Evolutionary conservation across 2,888 invertebrate genomes (phyloP).

Genomic region (Fragum sueziense): DNA sequence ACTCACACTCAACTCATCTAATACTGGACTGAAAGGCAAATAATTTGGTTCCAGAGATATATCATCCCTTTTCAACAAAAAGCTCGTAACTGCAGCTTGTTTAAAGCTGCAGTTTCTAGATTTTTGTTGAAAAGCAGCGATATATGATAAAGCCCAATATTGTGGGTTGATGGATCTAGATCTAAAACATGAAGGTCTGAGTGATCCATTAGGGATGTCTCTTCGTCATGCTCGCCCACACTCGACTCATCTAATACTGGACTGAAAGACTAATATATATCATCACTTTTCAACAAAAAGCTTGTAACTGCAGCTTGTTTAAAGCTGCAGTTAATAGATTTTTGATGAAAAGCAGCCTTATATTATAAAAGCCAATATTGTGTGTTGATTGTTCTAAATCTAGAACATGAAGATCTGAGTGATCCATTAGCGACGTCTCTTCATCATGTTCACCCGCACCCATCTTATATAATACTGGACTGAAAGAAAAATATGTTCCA

Average conservation of each 20-base stretch:
- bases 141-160: too few species aligned
- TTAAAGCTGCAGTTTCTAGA: too few species aligned
- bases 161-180: conserved; percentile 88
- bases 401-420: conserved; percentile 91
- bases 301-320: too few species aligned
- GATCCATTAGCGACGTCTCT: conserved; percentile 86
- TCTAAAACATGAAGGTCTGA: conserved; percentile 93
- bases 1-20: background rate
- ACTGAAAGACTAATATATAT: conserved; percentile 37
- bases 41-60: too few species aligned
- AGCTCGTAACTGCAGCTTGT: too few species aligned
- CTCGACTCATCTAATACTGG: conserved; percentile 23
- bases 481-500: too few species aligned
- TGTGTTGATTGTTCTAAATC: conserved; percentile 90
- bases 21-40: conserved; percentile 58
- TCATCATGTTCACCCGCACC: background rate
- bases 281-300: too few species aligned
- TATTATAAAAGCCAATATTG: too few species aligned
- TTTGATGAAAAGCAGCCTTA: background rate
- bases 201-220: conserved; percentile 87
- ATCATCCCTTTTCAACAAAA: too few species aligned
- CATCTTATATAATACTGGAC: conserved; percentile 32
- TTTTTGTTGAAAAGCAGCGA: too few species aligned
- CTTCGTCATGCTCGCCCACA: background rate
- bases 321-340: too few species aligned